Evolutionary conservation across 2,888 invertebrate species (phyloP).

Genomic region (Campoplex nolae): DNA sequence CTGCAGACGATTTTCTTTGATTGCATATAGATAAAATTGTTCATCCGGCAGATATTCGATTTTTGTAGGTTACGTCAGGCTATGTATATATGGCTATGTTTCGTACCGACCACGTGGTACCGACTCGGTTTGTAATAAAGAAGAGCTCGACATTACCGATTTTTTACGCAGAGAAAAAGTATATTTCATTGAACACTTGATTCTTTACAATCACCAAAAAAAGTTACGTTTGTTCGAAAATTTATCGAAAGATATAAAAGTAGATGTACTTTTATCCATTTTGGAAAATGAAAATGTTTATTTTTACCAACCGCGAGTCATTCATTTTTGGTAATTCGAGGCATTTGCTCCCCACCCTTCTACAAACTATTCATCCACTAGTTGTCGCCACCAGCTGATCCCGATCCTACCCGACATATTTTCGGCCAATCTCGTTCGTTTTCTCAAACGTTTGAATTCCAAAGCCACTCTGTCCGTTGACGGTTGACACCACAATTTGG

Average conservation of each 20-base stretch:
- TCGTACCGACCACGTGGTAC: not conserved
- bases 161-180: not conserved
- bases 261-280: no score
- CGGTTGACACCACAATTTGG: constrained; percentile 3
- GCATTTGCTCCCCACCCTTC: not conserved
- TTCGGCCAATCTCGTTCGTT: constrained; percentile 43
- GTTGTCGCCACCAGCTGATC: constrained; percentile 9
- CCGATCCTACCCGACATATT: not conserved
- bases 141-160: not conserved
- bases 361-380: not conserved
- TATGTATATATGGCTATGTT: no score
- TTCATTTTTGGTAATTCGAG: not conserved
- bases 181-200: no score
- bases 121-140: not conserved
- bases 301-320: no score
- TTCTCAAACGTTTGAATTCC: constrained; percentile 55
- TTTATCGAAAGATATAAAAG: no score
- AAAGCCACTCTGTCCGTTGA: constrained; percentile 62
- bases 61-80: not conserved
- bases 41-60: not conserved
- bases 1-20: constrained; percentile 8
- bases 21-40: not conserved
- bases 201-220: no score
- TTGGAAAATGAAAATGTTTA: no score
- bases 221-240: no score